phyloP scores from a whole-genome alignment of 2,888 invertebrate genomes.

The Amiota minor region DNA sequence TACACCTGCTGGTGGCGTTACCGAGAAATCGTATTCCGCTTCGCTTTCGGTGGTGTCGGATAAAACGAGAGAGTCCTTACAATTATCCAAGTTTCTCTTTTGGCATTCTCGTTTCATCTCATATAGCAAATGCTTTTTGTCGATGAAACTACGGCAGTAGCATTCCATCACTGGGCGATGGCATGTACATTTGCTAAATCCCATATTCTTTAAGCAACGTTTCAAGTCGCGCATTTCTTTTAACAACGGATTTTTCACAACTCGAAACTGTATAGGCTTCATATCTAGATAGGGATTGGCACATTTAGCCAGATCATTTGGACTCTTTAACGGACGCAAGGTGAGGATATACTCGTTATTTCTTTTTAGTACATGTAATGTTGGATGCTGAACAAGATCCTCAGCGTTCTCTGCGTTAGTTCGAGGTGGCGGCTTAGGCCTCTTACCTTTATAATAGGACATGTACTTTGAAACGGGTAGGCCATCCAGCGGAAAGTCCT shows the following conservation, averaged over 20 bases:
- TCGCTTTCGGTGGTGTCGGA: conserved; percentile 74
- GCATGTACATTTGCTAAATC: conserved; percentile 76
- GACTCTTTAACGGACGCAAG: conserved; percentile 80
- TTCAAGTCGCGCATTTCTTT: conserved; percentile 76
- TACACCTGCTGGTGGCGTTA: conserved; percentile 82
- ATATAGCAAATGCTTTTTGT: conserved; percentile 74
- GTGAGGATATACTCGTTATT: conserved; percentile 80
- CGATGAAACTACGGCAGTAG: conserved; percentile 66
- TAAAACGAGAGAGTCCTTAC: conserved; percentile 59
- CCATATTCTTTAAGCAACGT: conserved; percentile 76
- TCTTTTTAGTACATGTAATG: conserved; percentile 79
- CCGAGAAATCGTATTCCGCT: conserved; percentile 81
- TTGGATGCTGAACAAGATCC: conserved; percentile 74
- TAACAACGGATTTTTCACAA: conserved; percentile 76
- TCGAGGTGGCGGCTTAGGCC: conserved; percentile 47
- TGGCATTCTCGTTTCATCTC: conserved; percentile 75
- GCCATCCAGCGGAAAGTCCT: conserved; percentile 68
- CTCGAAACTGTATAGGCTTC: conserved; percentile 80
- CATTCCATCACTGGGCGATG: conserved; percentile 74
- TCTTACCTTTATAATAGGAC: conserved; percentile 51
- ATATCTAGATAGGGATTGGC: conserved; percentile 82
- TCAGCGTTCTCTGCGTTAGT: conserved; percentile 69
- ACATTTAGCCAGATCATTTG: conserved; percentile 76
- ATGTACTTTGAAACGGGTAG: conserved; percentile 64
- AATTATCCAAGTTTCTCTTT: conserved; percentile 49